Percentiles rank a stretch among this genome's conserved stretches.
phyloP scores from a whole-genome alignment of 2,113 vertebrate species.

The Passer domesticus region DNA sequence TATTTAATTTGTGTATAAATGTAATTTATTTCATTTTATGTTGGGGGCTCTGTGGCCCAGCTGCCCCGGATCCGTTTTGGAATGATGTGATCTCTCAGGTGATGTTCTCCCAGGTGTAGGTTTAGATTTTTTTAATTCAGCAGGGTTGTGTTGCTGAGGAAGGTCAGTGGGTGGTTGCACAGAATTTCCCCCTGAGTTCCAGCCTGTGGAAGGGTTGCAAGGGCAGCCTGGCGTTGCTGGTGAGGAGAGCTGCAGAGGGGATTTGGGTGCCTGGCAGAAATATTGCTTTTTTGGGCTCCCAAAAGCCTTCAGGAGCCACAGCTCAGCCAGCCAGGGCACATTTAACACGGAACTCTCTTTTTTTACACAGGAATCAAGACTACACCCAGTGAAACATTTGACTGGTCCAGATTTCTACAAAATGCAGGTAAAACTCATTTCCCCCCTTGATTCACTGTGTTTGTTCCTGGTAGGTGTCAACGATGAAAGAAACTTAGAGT shows the following conservation, averaged over 20 bases:
- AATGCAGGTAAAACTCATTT: constrained; percentile 77
- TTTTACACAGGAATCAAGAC: constrained; percentile 81
- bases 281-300: neutral
- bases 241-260: neutral
- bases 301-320: neutral
- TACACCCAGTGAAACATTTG: constrained; percentile 70
- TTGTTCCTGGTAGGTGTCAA: neutral
- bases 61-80: neutral
- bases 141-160: neutral
- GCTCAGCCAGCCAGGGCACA: neutral
- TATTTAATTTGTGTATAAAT: neutral
- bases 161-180: rapidly evolving
- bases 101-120: rapidly evolving
- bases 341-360: neutral
- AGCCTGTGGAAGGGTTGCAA: neutral
- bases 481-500: neutral
- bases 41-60: neutral
- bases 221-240: neutral
- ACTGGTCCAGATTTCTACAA: constrained; percentile 84
- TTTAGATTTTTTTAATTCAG: neutral
- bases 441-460: neutral
- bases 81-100: neutral
- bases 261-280: neutral
- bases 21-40: neutral
- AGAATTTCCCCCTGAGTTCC: neutral